Evolutionary conservation across 1,140 invertebrate species (phyloP).

Genomic region (Pseudomyrmex cubaensis): DNA sequence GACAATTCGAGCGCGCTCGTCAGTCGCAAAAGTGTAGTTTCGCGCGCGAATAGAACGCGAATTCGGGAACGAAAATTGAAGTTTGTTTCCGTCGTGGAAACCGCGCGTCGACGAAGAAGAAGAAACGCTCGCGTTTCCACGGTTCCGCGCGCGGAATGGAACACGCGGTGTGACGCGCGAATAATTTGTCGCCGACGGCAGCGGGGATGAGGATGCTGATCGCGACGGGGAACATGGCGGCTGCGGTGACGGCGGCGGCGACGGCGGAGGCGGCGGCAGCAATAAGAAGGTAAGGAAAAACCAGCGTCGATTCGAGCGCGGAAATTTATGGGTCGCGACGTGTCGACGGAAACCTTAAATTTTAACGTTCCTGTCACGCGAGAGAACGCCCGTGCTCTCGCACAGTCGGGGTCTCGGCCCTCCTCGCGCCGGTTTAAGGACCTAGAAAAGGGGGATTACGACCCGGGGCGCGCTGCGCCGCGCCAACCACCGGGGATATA

Average conservation of each 20-base stretch:
- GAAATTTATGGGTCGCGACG: conserved; percentile 72
- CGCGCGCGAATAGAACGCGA: not conserved
- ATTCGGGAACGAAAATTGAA: not conserved
- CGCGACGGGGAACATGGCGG: conserved; percentile 40
- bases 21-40: not conserved
- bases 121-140: not conserved
- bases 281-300: conserved; percentile 61
- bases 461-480: conserved; percentile 31
- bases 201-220: not conserved
- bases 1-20: not conserved
- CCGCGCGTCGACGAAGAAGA: not conserved
- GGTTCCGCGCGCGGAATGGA: not conserved
- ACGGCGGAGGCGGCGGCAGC: conserved; percentile 10
- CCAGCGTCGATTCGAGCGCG: conserved; percentile 54
- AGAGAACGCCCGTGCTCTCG: conserved; percentile 34
- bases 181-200: conserved; percentile 36
- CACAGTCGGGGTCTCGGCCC: conserved; percentile 46
- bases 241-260: conserved; percentile 7
- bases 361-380: conserved; percentile 67
- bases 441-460: conserved; percentile 47
- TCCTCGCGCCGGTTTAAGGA: conserved; percentile 62
- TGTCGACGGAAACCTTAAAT: conserved; percentile 75
- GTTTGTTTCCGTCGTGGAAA: not conserved
- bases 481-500: not conserved
- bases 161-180: conserved; percentile 14